Evolutionary conservation across 2,113 vertebrate genomes (phyloP), one percentile per base, ranked within the genome.

Genomic region (Rhynchomys soricoides): DNA sequence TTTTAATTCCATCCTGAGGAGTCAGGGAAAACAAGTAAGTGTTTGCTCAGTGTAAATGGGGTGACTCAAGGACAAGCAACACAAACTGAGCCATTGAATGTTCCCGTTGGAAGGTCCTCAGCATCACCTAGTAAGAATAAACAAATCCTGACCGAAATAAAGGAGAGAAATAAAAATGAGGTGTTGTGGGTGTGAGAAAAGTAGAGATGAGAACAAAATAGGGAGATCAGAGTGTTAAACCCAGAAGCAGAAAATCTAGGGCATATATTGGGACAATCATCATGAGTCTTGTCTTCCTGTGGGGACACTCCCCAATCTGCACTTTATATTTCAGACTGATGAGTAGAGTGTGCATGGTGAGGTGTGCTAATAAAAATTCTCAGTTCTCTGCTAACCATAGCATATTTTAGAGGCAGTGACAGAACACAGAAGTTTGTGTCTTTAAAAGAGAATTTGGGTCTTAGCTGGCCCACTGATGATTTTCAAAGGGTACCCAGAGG

Each of bases 251-350:
- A 24, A 24, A 8, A 66, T 31, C 17, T 0, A 0, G 37, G 57
- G 0, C 0, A 19, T 17, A 9, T 16, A 21, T 4, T 0, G 7
- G 48, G 9, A 8, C 0, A 0, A 12, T 24, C 34, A 5, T n/a
- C 5, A 16, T 29, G 45, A 78, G 79, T 31, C n/a, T 50, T 1
- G 26, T 88, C 16, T 1, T 37, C 1, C 1, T 31, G 73, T 29
- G 22, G 73, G 15, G 89, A 45, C 0, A 4, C 22, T 52, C 10
- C 31, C 31, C 22, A 3, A 37, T 5, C 15, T 68, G 37, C 50
- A 48, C 52, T 43, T 78, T 5, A 1, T n/a, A 43, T 22, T 68
- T 78, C 22, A 52, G 31, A 48, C 2, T 74, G 1, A 1, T 10
- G 21, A 71, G 62, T 26, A 31, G 31, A 31, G 19, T 43, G 29